phyloP scores from a whole-genome alignment of 2,113 vertebrate genomes.

The Erythrolamprus reginae region DNA sequence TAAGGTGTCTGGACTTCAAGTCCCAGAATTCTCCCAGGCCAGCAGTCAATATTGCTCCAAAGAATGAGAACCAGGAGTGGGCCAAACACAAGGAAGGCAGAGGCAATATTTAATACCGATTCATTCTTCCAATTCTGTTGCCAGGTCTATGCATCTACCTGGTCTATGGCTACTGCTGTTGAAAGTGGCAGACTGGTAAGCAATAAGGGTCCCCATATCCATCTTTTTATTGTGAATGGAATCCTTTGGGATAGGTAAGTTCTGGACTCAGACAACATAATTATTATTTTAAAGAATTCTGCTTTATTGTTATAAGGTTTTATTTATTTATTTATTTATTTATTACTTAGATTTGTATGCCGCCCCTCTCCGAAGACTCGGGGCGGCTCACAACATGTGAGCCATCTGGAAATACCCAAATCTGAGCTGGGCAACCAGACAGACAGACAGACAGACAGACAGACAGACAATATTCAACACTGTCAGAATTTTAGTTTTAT shows the following conservation, averaged over 20 bases:
- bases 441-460: no score
- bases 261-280: background rate
- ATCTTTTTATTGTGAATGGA: background rate
- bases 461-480: background rate
- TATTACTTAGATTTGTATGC: no score
- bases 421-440: background rate
- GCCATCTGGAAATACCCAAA: background rate
- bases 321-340: no score
- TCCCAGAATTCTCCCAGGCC: background rate
- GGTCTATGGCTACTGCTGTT: background rate
- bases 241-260: background rate
- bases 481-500: background rate
- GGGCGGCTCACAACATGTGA: no score
- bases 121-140: background rate
- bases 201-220: background rate
- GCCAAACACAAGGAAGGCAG: background rate
- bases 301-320: background rate
- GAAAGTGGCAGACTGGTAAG: background rate
- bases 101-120: background rate
- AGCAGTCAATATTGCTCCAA: background rate
- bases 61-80: background rate
- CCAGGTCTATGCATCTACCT: background rate
- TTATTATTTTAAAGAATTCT: background rate
- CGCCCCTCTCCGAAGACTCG: no score
- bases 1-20: background rate